A percentile compares a stretch with the other conserved stretches of the same genome.
These are phyloP conservation scores for Fulica atra DNA, from an alignment of 2,113 vertebrate genomes.

Conservation along the genomic window DNA sequence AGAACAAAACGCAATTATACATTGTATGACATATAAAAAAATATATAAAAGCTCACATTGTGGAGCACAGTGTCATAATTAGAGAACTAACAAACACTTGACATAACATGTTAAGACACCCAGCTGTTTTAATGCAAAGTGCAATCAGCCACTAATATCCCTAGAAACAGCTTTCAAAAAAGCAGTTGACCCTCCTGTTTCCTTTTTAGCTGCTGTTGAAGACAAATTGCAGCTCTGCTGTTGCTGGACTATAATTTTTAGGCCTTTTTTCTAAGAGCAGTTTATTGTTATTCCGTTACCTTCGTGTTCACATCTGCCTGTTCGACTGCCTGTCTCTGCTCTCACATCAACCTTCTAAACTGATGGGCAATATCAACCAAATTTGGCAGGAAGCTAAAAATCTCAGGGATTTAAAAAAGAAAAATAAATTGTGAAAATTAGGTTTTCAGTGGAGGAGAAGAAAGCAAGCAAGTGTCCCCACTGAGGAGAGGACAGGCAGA, in stretches of 20 bases:
- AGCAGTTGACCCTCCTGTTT: background rate
- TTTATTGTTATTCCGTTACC: background rate
- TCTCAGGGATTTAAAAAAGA: background rate
- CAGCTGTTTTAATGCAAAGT: background rate
- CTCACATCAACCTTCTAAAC: background rate
- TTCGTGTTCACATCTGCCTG: background rate
- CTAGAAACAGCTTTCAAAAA: constrained; percentile 15
- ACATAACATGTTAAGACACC: background rate
- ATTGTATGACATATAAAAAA: background rate
- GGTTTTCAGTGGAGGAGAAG: background rate
- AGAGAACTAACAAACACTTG: background rate
- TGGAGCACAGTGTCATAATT: background rate
- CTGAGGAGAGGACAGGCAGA: background rate
- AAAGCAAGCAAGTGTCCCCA: background rate
- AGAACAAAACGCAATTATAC: background rate
- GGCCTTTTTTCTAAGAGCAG: background rate
- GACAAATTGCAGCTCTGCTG: background rate
- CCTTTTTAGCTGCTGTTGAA: background rate
- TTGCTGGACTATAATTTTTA: background rate
- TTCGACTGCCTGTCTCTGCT: background rate
- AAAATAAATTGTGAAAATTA: background rate
- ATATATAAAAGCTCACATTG: background rate
- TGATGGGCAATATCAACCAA: background rate
- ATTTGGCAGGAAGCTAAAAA: background rate
- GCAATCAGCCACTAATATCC: background rate